Percentiles rank a stretch among this genome's conserved stretches.
phyloP scores from a whole-genome alignment of 2,797 vertebrate species.

The Sebastes ruberrimus region DNA sequence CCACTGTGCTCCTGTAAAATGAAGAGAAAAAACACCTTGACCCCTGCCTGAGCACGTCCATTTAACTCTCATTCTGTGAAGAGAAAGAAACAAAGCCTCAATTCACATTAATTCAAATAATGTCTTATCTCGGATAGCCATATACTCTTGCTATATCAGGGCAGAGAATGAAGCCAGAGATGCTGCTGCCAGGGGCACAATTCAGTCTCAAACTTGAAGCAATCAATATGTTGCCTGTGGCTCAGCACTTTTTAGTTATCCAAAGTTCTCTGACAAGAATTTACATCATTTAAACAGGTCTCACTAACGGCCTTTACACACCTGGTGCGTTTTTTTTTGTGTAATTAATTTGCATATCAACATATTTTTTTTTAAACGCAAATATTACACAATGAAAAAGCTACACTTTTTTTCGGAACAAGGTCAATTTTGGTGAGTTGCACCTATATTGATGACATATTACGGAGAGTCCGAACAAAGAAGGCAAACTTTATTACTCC shows the following conservation, averaged over 20 bases:
- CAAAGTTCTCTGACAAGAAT: not conserved
- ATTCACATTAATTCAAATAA: not conserved
- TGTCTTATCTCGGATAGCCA: not conserved
- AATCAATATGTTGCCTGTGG: slow-evolving; percentile 1
- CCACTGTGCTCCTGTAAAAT: not conserved
- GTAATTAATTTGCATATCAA: not conserved
- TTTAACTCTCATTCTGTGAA: not conserved
- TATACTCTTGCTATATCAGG: not conserved
- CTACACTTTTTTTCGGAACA: not conserved
- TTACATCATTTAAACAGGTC: not conserved
- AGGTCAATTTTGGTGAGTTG: not conserved
- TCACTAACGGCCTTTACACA: not conserved
- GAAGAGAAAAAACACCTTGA: not conserved
- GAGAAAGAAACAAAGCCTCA: not conserved
- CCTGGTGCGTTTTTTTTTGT: not conserved
- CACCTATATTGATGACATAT: too few species aligned
- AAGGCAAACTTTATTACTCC: too few species aligned
- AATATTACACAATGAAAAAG: not conserved
- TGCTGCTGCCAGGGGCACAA: not conserved
- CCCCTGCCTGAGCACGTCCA: not conserved
- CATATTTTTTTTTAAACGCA: not conserved
- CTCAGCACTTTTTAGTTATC: not conserved
- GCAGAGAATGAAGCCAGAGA: not conserved
- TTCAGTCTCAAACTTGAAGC: not conserved
- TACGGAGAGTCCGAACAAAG: too few species aligned